These are phyloP conservation scores for Mus spretus DNA, from an alignment of 2,797 vertebrate species.

Conservation along the genomic window DNA sequence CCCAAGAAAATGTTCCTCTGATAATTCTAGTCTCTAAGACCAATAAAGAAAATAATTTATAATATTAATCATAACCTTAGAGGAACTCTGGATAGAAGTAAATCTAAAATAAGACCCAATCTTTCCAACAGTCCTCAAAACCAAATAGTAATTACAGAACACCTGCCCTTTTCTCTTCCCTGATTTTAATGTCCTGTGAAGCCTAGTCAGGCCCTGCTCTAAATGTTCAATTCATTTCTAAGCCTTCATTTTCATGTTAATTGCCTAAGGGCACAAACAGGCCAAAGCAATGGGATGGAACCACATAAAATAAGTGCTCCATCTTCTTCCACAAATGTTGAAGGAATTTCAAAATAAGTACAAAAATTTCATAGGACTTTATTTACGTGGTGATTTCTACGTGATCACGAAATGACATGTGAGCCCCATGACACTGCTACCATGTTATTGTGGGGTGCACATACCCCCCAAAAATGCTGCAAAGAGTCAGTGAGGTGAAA, in stretches of 20 bases:
- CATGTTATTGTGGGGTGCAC: background rate
- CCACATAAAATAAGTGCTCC: slow-evolving; percentile 33
- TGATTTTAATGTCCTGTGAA: slow-evolving; percentile 38
- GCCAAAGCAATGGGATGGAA: slow-evolving; percentile 28
- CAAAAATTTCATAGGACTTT: slow-evolving; percentile 48
- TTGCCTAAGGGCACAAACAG: slow-evolving; percentile 33
- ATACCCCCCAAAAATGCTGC: background rate
- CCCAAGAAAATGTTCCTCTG: slow-evolving; percentile 56
- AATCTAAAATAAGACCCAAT: slow-evolving; percentile 64
- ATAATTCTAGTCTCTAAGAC: slow-evolving; percentile 64
- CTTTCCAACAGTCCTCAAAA: slow-evolving; percentile 61
- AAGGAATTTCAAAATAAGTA: slow-evolving; percentile 58
- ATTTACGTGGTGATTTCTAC: slow-evolving; percentile 24
- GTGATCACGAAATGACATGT: slow-evolving; percentile 21
- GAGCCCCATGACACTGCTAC: background rate
- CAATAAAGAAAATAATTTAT: slow-evolving; percentile 64
- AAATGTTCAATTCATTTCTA: slow-evolving; percentile 64
- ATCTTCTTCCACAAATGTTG: slow-evolving; percentile 25
- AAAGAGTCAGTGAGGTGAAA: background rate
- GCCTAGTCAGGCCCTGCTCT: background rate
- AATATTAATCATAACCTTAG: slow-evolving; percentile 65
- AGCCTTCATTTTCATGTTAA: slow-evolving; percentile 68
- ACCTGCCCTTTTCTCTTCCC: slow-evolving; percentile 55
- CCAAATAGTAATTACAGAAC: slow-evolving; percentile 61
- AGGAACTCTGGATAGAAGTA: slow-evolving; percentile 59